Conservation (phyloP, 2,797 vertebrate species). For the Sus cebifrons region DNA sequence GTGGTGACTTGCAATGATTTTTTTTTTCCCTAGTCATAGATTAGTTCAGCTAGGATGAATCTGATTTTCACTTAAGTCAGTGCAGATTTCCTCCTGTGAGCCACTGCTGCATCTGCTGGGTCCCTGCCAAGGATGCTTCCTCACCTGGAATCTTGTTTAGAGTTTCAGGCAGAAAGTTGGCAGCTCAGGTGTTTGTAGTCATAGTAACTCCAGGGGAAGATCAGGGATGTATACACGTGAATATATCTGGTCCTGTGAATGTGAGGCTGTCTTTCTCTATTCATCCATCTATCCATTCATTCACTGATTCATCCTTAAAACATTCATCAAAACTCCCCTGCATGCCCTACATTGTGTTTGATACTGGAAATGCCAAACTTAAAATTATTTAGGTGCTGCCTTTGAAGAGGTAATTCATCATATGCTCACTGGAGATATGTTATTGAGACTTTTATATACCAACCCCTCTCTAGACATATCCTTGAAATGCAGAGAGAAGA, state of each 20-base stretch:
- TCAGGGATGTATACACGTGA: neutral
- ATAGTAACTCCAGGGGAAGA: conserved; percentile 78
- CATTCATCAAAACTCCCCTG: neutral
- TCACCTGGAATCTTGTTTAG: conserved; percentile 84
- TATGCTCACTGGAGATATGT: neutral
- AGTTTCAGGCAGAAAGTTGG: conserved; percentile 80
- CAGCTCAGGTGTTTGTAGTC: conserved; percentile 79
- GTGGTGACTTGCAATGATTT: conserved; percentile 25
- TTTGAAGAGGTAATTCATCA: conserved; percentile 19
- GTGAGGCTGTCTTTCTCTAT: conserved; percentile 42
- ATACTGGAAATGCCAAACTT: neutral
- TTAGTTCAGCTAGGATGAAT: conserved; percentile 77
- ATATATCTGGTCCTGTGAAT: neutral
- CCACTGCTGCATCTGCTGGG: conserved; percentile 64
- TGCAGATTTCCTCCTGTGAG: conserved; percentile 77
- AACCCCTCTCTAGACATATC: neutral
- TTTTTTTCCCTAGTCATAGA: conserved; percentile 36
- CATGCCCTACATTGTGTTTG: neutral
- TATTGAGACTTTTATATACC: neutral
- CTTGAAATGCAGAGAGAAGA: neutral
- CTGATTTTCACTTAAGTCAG: conserved; percentile 80
- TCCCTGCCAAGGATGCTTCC: conserved; percentile 77
- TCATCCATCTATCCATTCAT: conserved; percentile 68
- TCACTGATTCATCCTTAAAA: conserved; percentile 47
- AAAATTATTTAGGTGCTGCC: neutral